These are phyloP conservation scores for Spongilla lacustris DNA, from an alignment of 37 sponge, comb jelly and placozoan species.

Conservation along the genomic window DNA sequence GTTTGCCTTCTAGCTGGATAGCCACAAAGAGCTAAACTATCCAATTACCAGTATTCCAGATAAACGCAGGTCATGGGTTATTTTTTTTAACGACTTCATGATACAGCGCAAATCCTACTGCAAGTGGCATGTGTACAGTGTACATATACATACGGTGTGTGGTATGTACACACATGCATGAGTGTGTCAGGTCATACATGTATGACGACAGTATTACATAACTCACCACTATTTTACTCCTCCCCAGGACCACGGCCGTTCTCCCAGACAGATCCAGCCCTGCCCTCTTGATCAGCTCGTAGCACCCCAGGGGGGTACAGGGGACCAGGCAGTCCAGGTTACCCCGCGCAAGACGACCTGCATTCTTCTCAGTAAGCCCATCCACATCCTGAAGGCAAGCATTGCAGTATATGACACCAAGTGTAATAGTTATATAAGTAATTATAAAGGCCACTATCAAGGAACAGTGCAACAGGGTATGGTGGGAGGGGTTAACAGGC, in stretches of 20 bases:
- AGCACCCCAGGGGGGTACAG: slow-evolving; percentile 94
- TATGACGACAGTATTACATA: neutral
- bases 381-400: slow-evolving; percentile 85
- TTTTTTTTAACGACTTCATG: no score
- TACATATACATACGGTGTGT: neutral
- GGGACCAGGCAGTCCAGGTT: slow-evolving; percentile 64
- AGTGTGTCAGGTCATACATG: neutral
- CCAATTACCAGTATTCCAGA: no score
- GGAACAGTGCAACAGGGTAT: no score
- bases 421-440: no score
- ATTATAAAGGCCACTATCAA: no score
- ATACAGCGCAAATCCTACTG: no score
- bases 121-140: no score
- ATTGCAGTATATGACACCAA: no score
- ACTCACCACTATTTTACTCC: slow-evolving; percentile 94
- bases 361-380: slow-evolving; percentile 89
- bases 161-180: slow-evolving; percentile 10
- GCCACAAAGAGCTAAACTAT: no score
- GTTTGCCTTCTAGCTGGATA: no score
- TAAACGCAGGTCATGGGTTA: no score
- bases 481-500: no score
- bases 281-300: slow-evolving; percentile 85
- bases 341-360: slow-evolving; percentile 85
- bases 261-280: slow-evolving; percentile 78
- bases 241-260: slow-evolving; percentile 86